These are phyloP conservation scores for Hyperopisus bebe DNA, from an alignment of 2,113 vertebrate species.

Conservation along the genomic window DNA sequence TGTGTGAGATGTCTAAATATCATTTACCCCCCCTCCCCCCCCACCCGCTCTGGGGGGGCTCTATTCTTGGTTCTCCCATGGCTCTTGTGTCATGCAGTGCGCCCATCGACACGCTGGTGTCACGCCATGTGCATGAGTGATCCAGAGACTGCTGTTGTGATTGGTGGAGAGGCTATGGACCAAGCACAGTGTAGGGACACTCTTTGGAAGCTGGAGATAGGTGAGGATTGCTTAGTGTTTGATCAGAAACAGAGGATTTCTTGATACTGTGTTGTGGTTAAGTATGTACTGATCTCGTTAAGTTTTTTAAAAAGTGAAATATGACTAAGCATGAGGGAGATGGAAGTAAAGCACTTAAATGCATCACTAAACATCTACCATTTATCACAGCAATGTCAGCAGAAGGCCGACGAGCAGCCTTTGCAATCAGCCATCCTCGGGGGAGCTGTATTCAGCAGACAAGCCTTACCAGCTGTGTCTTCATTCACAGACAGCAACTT, in stretches of 20 bases:
- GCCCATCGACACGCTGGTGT: constrained; percentile 69
- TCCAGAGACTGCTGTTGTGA: constrained; percentile 66
- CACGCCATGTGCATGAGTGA: constrained; percentile 79
- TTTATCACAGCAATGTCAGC: neutral
- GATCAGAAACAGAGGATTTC: neutral
- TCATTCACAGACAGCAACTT: constrained; percentile 66
- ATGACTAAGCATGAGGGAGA: neutral
- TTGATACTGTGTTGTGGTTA: neutral
- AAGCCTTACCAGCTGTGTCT: neutral
- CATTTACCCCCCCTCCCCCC: no score
- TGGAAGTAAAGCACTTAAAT: neutral
- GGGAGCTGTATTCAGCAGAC: neutral
- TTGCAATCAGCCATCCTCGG: neutral
- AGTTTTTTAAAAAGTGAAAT: neutral
- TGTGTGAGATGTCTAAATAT: no score
- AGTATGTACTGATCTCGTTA: neutral
- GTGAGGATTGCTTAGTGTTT: constrained; percentile 41
- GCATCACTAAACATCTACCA: no score
- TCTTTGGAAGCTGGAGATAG: constrained; percentile 79
- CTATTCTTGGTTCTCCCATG: neutral
- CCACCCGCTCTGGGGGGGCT: neutral
- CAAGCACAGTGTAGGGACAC: constrained; percentile 63
- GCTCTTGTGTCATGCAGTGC: constrained; percentile 42
- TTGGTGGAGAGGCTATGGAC: constrained; percentile 67
- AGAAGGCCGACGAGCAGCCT: neutral